Evolutionary conservation across 2,113 vertebrate genomes (phyloP).

Genomic region (Ceyx margarethae): DNA sequence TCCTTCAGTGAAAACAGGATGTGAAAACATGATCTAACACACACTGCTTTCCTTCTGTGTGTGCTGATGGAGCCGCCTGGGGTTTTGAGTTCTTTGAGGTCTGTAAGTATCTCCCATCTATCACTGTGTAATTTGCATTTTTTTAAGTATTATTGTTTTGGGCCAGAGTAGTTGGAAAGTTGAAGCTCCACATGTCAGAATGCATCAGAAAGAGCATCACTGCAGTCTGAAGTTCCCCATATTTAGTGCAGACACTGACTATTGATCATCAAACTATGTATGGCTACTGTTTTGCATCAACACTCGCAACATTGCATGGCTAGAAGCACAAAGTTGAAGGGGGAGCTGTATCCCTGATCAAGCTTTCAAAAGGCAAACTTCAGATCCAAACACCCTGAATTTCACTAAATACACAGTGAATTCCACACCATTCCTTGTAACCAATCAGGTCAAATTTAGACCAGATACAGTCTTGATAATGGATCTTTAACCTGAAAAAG

Average conservation of each 20-base stretch:
- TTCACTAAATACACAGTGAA: background rate
- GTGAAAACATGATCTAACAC: background rate
- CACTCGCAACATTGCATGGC: rapidly evolving
- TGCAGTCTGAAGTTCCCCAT: background rate
- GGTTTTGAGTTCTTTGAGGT: background rate
- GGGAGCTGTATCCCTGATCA: background rate
- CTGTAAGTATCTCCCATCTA: background rate
- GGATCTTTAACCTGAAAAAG: background rate
- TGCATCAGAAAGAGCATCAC: background rate
- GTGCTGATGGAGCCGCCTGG: background rate
- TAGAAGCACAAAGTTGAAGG: rapidly evolving
- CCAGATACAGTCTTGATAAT: background rate
- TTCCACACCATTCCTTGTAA: background rate
- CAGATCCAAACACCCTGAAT: background rate
- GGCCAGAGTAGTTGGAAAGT: background rate
- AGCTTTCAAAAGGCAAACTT: background rate
- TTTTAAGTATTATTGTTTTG: background rate
- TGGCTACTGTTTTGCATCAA: background rate
- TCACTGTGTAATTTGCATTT: background rate
- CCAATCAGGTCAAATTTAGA: background rate
- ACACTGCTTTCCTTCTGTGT: background rate
- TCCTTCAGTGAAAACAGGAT: background rate
- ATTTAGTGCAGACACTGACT: background rate
- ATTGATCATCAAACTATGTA: background rate
- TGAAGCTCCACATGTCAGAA: background rate